Conservation (phyloP, 2,888 invertebrate genomes). For the Sinotaia quadrata region DNA sequence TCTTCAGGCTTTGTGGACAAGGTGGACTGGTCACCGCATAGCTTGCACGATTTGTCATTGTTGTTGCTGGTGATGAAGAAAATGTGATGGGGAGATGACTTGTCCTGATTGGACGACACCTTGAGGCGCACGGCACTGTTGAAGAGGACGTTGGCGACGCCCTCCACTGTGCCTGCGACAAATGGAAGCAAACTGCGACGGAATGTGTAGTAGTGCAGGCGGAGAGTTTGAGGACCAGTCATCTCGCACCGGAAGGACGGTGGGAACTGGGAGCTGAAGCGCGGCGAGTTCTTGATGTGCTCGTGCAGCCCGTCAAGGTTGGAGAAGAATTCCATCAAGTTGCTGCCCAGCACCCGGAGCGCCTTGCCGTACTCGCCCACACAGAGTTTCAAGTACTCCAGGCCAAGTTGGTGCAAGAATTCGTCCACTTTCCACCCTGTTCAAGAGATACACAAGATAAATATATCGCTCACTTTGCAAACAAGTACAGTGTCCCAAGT, state of each 20-base stretch:
- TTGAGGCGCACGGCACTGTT: slow-evolving; percentile 85
- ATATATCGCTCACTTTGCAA: too few relatives aligned
- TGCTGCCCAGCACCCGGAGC: slow-evolving; percentile 92
- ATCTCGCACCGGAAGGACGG: slow-evolving; percentile 90
- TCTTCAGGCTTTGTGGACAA: slow-evolving; percentile 51
- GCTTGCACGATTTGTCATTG: slow-evolving; percentile 28
- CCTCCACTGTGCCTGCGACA: slow-evolving; percentile 97
- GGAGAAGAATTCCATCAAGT: slow-evolving; percentile 94
- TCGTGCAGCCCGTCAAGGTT: slow-evolving; percentile 97
- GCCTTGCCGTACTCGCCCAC: slow-evolving; percentile 98
- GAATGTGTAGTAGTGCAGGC: slow-evolving; percentile 94
- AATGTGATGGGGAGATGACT: slow-evolving; percentile 81
- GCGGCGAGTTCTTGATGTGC: slow-evolving; percentile 37
- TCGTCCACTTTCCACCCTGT: slow-evolving; percentile 73
- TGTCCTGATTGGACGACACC: slow-evolving; percentile 88
- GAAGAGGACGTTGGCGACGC: slow-evolving; percentile 93
- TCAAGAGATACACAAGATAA: not conserved
- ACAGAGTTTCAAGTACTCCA: slow-evolving; percentile 96
- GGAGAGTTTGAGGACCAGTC: slow-evolving; percentile 70
- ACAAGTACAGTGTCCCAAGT: too few relatives aligned
- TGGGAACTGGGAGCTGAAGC: slow-evolving; percentile 74
- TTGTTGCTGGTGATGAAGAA: slow-evolving; percentile 42
- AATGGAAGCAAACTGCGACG: slow-evolving; percentile 94
- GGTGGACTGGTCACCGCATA: slow-evolving; percentile 44
- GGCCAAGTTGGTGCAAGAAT: slow-evolving; percentile 91